Percentiles rank a stretch among this genome's conserved stretches.
Conservation (phyloP, 1,140 invertebrate genomes). For the Geopemphigus sp. region DNA sequence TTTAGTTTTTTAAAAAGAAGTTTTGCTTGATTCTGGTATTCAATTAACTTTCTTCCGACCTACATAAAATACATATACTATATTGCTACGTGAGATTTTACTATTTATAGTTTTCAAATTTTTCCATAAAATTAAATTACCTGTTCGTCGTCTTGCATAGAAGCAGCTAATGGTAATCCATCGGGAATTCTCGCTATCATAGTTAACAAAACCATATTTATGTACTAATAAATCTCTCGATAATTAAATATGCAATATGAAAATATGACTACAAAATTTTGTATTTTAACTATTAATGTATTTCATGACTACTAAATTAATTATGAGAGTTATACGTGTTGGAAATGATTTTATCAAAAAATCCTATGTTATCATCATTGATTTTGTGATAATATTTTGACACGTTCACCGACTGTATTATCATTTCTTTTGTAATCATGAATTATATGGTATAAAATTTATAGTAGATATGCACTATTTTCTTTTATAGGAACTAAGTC, state of each 20-base stretch:
- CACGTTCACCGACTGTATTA: conserved; percentile 13
- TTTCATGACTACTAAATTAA: background rate
- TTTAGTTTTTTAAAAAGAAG: conserved; percentile 93
- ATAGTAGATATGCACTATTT: background rate
- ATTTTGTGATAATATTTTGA: conserved; percentile 6
- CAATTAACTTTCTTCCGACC: conserved; percentile 87
- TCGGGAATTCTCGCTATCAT: conserved; percentile 95
- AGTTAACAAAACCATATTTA: conserved; percentile 90
- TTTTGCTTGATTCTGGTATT: conserved; percentile 99
- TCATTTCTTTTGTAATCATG: background rate
- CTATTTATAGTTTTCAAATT: too few relatives aligned
- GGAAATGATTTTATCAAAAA: background rate
- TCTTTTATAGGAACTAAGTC: too few relatives aligned
- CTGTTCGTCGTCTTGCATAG: conserved; percentile 97
- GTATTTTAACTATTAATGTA: too few relatives aligned
- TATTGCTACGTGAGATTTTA: too few relatives aligned
- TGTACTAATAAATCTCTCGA: background rate
- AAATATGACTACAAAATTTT: too few relatives aligned
- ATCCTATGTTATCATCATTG: background rate
- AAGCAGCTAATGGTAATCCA: conserved; percentile 92
- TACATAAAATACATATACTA: conserved; percentile 57
- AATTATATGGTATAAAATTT: background rate
- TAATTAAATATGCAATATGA: background rate
- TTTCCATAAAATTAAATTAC: conserved; percentile 58
- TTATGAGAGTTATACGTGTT: conserved; percentile 11